Evolutionary conservation across 2,888 invertebrate genomes (phyloP), one percentile per base, ranked within the genome.

Genomic region (Hoplodrina blanda): DNA sequence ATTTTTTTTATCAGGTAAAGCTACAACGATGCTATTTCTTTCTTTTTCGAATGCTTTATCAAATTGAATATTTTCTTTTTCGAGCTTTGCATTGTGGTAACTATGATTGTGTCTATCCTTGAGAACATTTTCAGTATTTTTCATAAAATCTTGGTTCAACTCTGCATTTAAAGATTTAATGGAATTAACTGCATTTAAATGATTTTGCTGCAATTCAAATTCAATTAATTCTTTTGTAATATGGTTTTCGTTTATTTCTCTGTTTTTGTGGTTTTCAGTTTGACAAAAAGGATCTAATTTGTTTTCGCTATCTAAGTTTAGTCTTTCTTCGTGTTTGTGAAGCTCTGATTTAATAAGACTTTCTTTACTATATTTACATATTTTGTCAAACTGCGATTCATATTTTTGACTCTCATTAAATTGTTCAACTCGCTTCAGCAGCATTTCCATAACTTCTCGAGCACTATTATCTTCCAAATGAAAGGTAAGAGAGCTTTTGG

Each of bases 1-100:
- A 82, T 59, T 67, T 80, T 88, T 92, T 82, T 90, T 90, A 59
- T 78, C 84, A 53, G 62, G 17, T 64, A 88, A 55, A 57, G 67
- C 37, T 3, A 59, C 52, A 70, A 71, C 59, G 37, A 63, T 61
- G 46, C 59, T 56, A 57, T 76, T 69, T 79, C 95, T 96, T 50
- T 95, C 93, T 76, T 93, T 95, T 52, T 94, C 95, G 54, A 89
- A 78, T 62, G 87, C 79, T 85, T 93, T 93, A 68, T 94, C 96
- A 73, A 92, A 91, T 77, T 96, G 93, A 41, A 95, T 91, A 80
- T 96, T 94, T 83, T 96, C 96, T 84, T 96, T 95, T 85, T 93
- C 92, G 67, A 87, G 76, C 83, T 92, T 92, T 20, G 89, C 89
- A 55, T 84, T 88, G 53, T 91, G 91, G 66, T 89, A 88, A 75